Conservation (phyloP, 2,797 vertebrate species). For the Yasuhikotakia modesta region DNA sequence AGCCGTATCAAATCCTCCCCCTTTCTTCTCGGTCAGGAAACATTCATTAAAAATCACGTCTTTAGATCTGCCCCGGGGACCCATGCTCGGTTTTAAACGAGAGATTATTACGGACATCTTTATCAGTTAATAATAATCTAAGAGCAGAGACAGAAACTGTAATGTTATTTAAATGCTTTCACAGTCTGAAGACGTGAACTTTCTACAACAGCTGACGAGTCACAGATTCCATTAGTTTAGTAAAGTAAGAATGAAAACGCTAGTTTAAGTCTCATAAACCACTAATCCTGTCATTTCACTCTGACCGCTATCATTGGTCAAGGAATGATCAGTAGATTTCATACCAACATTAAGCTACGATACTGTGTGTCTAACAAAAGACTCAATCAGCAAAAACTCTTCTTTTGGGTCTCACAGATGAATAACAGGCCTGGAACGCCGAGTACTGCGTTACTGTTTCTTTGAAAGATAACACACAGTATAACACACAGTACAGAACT, state of each 20-base stretch:
- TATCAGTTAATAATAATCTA: conserved; percentile 17
- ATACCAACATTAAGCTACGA: not conserved
- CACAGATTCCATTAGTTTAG: not conserved
- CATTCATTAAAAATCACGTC: conserved; percentile 12
- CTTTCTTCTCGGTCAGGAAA: conserved; percentile 11
- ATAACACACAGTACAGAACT: not conserved
- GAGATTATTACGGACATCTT: not conserved
- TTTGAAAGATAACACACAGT: not conserved
- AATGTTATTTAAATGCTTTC: conserved; percentile 6
- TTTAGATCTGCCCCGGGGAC: not conserved
- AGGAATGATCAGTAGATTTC: conserved; percentile 1
- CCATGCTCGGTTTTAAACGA: not conserved
- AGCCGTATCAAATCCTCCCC: not conserved
- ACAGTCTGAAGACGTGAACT: not conserved
- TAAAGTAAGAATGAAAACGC: not conserved
- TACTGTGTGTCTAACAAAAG: conserved; percentile 11
- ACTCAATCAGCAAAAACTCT: not conserved
- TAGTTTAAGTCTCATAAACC: not conserved
- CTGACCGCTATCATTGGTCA: not conserved
- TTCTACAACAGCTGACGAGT: conserved; percentile 56
- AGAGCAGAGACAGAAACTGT: not conserved
- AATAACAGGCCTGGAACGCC: not conserved
- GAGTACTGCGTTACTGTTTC: not conserved
- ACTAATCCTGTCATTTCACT: conserved; percentile 10
- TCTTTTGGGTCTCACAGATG: not conserved